phyloP scores from a whole-genome alignment of 2,888 invertebrate genomes.

The Cylindroiulus punctatus region DNA sequence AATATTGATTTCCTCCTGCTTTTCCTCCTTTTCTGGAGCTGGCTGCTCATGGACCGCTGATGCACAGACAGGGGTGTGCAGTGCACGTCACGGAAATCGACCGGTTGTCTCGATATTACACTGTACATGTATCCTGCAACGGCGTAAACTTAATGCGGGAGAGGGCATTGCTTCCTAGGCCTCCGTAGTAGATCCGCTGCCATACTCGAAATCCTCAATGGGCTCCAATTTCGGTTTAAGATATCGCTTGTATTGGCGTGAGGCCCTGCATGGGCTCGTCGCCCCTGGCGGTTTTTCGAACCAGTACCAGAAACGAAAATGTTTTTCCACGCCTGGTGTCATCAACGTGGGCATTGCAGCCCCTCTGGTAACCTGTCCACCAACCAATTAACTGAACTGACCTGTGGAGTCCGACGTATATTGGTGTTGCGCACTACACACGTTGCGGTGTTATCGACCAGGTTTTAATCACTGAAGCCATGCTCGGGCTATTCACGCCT shows the following conservation, averaged over 20 bases:
- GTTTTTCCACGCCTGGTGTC: no score
- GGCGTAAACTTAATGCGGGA: background rate
- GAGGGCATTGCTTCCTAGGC: background rate
- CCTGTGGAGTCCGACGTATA: no score
- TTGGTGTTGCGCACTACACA: no score
- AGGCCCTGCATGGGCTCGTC: background rate
- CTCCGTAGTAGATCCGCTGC: background rate
- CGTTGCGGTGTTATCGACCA: no score
- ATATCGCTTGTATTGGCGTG: background rate
- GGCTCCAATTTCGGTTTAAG: background rate
- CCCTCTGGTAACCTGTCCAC: no score
- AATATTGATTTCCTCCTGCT: constrained; percentile 46
- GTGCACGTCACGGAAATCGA: constrained; percentile 39
- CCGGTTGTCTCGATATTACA: background rate
- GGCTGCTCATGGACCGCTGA: background rate
- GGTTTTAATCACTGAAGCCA: no score
- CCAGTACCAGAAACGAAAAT: background rate
- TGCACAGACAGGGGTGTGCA: background rate
- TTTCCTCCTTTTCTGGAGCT: background rate
- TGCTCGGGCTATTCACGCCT: no score
- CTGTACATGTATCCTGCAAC: background rate
- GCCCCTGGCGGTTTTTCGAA: background rate
- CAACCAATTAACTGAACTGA: no score
- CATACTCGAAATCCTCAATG: background rate
- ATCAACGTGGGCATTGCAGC: no score